Percentiles rank a stretch among this genome's conserved stretches.
Conservation (phyloP, 2,113 vertebrate species). For the Tupaia chinensis region DNA sequence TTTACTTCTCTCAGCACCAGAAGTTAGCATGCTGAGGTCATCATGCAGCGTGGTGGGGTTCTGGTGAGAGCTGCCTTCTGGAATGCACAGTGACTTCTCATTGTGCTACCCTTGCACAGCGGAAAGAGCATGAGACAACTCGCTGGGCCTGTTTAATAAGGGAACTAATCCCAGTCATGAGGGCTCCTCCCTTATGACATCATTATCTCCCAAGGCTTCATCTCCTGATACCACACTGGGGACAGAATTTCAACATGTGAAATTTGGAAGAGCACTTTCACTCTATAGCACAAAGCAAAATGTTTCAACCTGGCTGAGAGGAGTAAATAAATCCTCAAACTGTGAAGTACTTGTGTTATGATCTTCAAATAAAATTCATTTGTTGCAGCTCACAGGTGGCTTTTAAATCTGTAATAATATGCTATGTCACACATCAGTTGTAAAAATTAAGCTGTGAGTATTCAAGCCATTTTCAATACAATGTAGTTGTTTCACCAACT, state of each 20-base stretch:
- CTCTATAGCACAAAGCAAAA: not conserved
- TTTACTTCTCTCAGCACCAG: not conserved
- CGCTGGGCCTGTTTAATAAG: not conserved
- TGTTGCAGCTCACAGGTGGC: not conserved
- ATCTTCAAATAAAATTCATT: not conserved
- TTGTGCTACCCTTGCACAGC: not conserved
- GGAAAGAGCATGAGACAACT: not conserved
- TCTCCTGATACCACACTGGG: not conserved
- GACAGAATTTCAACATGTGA: not conserved
- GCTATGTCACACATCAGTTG: not conserved
- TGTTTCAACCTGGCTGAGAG: not conserved
- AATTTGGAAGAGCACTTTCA: not conserved
- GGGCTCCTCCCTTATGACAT: not conserved
- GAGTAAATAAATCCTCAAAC: not conserved
- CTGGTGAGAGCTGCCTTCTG: not conserved
- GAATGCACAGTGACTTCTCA: not conserved
- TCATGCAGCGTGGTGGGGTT: no score
- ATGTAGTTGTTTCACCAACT: not conserved
- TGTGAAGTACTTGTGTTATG: not conserved
- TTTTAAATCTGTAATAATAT: not conserved
- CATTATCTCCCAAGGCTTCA: not conserved
- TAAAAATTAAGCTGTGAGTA: not conserved
- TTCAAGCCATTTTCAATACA: not conserved
- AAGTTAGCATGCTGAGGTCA: not conserved
- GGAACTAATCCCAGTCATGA: not conserved